Evolutionary conservation across 2,113 vertebrate genomes (phyloP), one percentile per base, ranked within the genome.

Genomic region (Eretmochelys imbricata): DNA sequence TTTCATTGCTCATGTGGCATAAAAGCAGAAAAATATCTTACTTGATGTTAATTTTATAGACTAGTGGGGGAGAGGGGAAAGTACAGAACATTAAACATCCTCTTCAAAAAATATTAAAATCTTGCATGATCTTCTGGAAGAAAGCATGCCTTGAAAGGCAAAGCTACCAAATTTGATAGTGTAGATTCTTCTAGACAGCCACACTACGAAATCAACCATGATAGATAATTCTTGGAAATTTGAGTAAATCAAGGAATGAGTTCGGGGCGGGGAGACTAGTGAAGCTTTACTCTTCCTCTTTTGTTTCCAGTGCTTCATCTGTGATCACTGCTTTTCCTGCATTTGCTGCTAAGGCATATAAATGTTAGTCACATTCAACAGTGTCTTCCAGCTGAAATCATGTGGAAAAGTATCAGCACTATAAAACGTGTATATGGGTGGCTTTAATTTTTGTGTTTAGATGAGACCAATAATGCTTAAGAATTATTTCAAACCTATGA

Each of bases 351-450:
- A 69, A 84, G 92, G 85, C 88, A 91, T 93, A 94, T 48, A 85
- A 89, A 42, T 83, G 31, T 94, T 96, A 90, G 0, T 91, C 31
- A 65, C 27, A 9, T 86, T 89, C 84, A 90, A 5, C 86, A 0
- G 0, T 76, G 96, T 97, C 97, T 97, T 96, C 96, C 93, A 93
- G 76, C 55, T 84, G 91, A 83, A 82, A 51, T 89, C 89, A 50
- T 31, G 78, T 59, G 85, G 27, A 89, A 83, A 31, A 10, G 13
- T 24, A 25, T 78, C 22, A 78, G 27, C 78, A 53, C 49, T 93
- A 3, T 92, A 91, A 89, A 85, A 87, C 81, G 46, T 62, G 3
- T 31, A 49, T 5, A 31, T 87, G 54, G 50, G 53, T 89, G 42
- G 0, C 50, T 80, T 84, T 42, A 82, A 27, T 78, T 46, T 48